Evolutionary conservation across 2,797 vertebrate genomes (phyloP).

Genomic region (Diglossa cyanea): DNA sequence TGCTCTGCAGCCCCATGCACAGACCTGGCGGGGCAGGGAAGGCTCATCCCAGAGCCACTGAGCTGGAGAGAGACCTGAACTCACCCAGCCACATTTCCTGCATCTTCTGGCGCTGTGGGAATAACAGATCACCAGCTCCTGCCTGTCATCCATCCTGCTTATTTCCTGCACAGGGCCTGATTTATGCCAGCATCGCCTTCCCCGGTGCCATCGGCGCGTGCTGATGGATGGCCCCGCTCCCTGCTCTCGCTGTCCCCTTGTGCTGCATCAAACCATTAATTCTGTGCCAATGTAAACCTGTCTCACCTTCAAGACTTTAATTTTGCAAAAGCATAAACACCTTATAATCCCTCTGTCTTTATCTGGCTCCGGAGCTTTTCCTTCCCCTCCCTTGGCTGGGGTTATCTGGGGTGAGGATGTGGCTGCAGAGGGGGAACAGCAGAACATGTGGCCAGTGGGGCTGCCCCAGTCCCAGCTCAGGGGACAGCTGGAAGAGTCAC

Average conservation of each 20-base stretch:
- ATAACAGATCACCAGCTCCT: constrained; percentile 48
- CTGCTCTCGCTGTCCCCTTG: constrained; percentile 53
- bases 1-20: background rate
- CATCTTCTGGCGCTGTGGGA: background rate
- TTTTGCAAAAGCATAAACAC: constrained; percentile 61
- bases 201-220: background rate
- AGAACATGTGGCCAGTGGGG: background rate
- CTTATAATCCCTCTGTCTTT: constrained; percentile 46
- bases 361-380: background rate
- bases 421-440: background rate
- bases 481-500: background rate
- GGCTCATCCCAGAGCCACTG: background rate
- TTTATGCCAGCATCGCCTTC: constrained; percentile 45
- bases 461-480: background rate
- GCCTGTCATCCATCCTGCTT: constrained; percentile 49
- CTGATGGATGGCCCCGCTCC: constrained; percentile 54
- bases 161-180: constrained; percentile 24
- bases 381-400: background rate
- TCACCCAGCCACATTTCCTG: constrained; percentile 3
- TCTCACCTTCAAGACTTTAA: constrained; percentile 58
- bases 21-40: background rate
- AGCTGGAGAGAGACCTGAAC: background rate
- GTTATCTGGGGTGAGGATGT: constrained; percentile 14
- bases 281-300: constrained; percentile 64
- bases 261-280: constrained; percentile 55